Base-by-base conservation (phyloP, 2,888 invertebrate genomes). In the Hartigia nigra region DNA sequence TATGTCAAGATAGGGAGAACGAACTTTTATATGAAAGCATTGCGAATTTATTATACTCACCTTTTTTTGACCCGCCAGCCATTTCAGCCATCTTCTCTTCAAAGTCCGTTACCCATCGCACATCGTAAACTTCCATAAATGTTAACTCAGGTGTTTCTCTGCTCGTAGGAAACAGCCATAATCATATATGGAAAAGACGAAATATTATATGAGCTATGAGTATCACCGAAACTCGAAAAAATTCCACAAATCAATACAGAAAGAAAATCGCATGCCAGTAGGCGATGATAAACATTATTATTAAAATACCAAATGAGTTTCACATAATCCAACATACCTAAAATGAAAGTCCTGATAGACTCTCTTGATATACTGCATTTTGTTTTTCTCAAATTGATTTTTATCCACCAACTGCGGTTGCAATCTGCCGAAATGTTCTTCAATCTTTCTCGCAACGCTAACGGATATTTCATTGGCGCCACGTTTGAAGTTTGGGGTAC, bases 401-500 rank as follows among this genome's bases (percentile, higher is more conserved):
- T 94, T 94, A 78, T 95, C 95, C 82, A 95, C 94, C 83, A 95
- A 93, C 80, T 94, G 92, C 1, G 96, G 95, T 70, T 92, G 92
- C 86, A 95, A 91, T 74, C 96, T 94, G 1, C 97, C 97, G 90
- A 94, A 95, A 87, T 94, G 94, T 88, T 95, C 94, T 91, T 96
- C 96, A 86, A 97, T 95, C 81, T 95, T 94, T 90, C 95, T 94
- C 78, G 94, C 94, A 82, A 95, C 91, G 86, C 92, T 91, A 85
- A 91, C 89, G 79, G 92, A 91, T 81, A 92, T 92, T 85, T 92
- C 91, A 81, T 90, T 90, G 77, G 92, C 90, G 74, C 92, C 92
- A 80, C 91, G 91, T 84, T 91, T 92, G 85, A 91, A 92, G 85
- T 94, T 94, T 76, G 93, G 91, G 76, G 94, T 94, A 86, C 93